Evolutionary conservation across 2,797 vertebrate genomes (phyloP).

Genomic region (Tadarida brasiliensis): DNA sequence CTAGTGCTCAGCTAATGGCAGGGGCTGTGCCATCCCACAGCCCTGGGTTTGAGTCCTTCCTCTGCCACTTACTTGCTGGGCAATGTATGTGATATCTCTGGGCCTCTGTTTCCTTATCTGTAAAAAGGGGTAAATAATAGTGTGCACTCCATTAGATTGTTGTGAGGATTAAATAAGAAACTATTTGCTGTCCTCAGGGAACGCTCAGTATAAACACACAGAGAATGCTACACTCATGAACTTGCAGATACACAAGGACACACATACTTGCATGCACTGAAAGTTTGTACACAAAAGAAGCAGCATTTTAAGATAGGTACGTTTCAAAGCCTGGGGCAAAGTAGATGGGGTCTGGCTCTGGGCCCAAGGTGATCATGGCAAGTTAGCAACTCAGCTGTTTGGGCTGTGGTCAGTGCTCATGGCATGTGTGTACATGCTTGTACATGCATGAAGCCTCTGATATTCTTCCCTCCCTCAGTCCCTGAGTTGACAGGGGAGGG

Average conservation of each 20-base stretch:
- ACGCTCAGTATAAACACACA: background rate
- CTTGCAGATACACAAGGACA: too few species aligned
- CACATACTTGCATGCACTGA: background rate
- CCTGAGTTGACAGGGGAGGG: background rate
- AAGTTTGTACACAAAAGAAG: background rate
- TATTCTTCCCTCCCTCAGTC: background rate
- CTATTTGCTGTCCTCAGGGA: background rate
- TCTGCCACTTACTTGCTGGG: background rate
- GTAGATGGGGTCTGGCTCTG: background rate
- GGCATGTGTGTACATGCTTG: background rate
- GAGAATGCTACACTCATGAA: rapidly evolving
- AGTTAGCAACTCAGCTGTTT: background rate
- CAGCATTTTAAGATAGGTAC: background rate
- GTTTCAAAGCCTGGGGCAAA: background rate
- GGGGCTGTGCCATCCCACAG: background rate
- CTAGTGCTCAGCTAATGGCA: background rate
- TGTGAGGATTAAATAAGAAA: background rate
- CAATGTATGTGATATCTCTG: background rate
- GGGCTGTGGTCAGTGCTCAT: background rate
- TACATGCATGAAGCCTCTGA: background rate
- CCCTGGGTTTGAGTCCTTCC: background rate
- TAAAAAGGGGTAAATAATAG: background rate
- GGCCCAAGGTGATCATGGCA: background rate
- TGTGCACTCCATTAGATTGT: background rate
- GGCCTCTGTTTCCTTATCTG: background rate